phyloP scores from a whole-genome alignment of 2,797 vertebrate genomes.

The Sebastes oblongus region DNA sequence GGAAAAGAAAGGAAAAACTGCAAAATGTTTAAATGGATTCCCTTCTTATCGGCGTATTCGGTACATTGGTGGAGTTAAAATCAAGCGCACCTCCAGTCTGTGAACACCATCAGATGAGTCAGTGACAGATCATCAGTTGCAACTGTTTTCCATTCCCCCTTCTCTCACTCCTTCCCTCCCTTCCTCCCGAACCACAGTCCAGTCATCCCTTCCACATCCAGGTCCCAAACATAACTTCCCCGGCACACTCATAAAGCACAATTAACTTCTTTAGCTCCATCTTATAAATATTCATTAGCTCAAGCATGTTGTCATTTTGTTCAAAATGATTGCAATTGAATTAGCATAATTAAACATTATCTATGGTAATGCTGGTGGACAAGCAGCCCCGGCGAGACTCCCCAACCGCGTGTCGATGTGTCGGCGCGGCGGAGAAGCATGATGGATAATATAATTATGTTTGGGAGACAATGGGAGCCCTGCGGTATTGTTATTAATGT shows the following conservation, averaged over 20 bases:
- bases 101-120: conserved; percentile 62
- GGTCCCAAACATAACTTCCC: conserved; percentile 42
- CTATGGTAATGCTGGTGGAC: conserved; percentile 61
- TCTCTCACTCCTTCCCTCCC: background rate
- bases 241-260: conserved; percentile 52
- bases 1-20: background rate
- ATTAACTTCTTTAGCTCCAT: conserved; percentile 57
- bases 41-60: background rate
- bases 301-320: conserved; percentile 65
- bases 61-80: conserved; percentile 29
- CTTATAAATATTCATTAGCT: conserved; percentile 74
- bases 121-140: conserved; percentile 46
- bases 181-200: conserved; percentile 9
- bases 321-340: conserved; percentile 67
- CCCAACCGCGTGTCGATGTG: conserved; percentile 57
- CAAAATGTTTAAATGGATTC: background rate
- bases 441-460: conserved; percentile 77
- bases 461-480: conserved; percentile 64
- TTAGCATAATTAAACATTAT: conserved; percentile 81
- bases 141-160: conserved; percentile 38
- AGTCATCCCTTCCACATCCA: conserved; percentile 53
- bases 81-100: conserved; percentile 36
- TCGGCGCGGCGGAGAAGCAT: conserved; percentile 52
- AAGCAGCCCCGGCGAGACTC: conserved; percentile 40
- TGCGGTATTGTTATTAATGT: conserved; percentile 72